A percentile compares a stretch with the other conserved stretches of the same genome.
Evolutionary conservation across 2,113 vertebrate species (phyloP).

Genomic region (Balaeniceps rex): DNA sequence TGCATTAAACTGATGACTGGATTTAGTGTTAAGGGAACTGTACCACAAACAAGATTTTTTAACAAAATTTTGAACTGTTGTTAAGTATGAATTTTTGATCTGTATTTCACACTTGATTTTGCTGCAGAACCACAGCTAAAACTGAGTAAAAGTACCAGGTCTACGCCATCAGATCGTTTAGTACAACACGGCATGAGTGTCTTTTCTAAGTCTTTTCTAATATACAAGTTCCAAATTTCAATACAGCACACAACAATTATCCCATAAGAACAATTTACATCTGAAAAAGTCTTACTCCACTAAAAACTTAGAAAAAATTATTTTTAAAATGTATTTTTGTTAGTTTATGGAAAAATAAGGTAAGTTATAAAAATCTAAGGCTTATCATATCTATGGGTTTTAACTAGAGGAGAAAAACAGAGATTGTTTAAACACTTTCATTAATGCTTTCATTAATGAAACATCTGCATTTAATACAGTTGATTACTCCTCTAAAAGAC

Average conservation of each 20-base stretch:
- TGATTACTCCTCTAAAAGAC: neutral
- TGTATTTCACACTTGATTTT: neutral
- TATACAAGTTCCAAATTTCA: neutral
- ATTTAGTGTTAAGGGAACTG: neutral
- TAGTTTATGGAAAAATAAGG: neutral
- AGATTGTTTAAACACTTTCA: neutral
- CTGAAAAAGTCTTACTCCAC: neutral
- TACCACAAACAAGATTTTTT: neutral
- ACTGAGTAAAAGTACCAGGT: neutral
- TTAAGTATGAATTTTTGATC: neutral
- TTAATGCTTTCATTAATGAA: neutral
- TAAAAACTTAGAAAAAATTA: neutral
- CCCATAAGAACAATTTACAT: neutral
- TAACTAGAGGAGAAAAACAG: neutral
- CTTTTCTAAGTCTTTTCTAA: neutral
- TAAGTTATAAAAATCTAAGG: neutral
- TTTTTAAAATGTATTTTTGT: neutral
- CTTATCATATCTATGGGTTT: neutral
- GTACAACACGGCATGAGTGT: rapidly evolving
- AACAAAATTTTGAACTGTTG: neutral
- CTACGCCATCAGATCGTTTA: neutral
- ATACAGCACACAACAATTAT: neutral
- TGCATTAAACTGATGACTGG: neutral
- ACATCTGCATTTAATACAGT: neutral
- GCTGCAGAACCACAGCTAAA: neutral